These are phyloP conservation scores for Aphidius gifuensis DNA, from an alignment of 1,140 invertebrate genomes.

Conservation along the genomic window DNA sequence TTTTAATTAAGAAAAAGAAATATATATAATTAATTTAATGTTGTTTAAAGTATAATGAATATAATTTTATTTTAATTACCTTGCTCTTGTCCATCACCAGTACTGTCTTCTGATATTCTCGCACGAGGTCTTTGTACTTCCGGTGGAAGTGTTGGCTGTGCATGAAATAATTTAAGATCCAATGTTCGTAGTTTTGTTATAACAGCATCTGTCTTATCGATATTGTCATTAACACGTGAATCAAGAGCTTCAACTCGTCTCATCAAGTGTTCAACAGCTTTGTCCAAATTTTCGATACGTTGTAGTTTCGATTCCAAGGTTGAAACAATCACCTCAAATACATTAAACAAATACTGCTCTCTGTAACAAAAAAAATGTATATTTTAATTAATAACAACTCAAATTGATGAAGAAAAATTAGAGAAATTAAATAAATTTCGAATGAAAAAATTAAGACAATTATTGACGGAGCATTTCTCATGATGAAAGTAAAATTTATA, in stretches of 20 bases:
- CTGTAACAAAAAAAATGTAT: conserved; percentile 58
- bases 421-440: too few species aligned
- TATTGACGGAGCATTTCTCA: too few species aligned
- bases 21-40: too few species aligned
- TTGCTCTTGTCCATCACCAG: conserved; percentile 35
- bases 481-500: too few species aligned
- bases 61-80: conserved; percentile 20
- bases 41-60: too few species aligned
- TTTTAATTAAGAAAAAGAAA: conserved; percentile 8
- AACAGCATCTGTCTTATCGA: conserved; percentile 78
- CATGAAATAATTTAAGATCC: conserved; percentile 69
- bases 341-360: conserved; percentile 82
- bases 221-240: conserved; percentile 75
- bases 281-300: conserved; percentile 81
- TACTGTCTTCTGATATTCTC: conserved; percentile 33
- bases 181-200: conserved; percentile 70
- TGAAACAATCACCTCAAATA: conserved; percentile 84
- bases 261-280: conserved; percentile 81
- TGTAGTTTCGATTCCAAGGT: conserved; percentile 83
- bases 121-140: conserved; percentile 35
- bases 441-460: too few species aligned
- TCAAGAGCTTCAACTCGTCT: conserved; percentile 76
- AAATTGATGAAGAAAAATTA: too few species aligned
- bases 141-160: conserved; percentile 40
- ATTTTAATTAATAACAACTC: too few species aligned